Percentiles rank a stretch among this genome's conserved stretches.
Conservation (phyloP, 2,797 vertebrate genomes). For the Melanotaenia parkinsoni region DNA sequence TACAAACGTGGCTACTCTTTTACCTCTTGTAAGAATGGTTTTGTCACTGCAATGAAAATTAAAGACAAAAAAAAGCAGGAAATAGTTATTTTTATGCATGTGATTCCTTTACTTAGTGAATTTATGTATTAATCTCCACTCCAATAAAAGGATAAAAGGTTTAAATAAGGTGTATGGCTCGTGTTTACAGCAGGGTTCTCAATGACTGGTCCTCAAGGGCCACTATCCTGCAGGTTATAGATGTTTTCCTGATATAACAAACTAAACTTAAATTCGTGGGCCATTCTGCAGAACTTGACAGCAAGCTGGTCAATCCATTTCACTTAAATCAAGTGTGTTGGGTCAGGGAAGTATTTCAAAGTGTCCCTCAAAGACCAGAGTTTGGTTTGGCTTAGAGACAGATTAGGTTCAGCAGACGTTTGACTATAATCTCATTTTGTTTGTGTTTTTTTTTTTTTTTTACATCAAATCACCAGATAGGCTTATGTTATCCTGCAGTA, state of each 20-base stretch:
- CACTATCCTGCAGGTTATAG: too few relatives aligned
- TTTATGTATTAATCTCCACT: background rate
- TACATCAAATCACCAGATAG: background rate
- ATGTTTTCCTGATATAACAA: too few relatives aligned
- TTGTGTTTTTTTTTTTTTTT: background rate
- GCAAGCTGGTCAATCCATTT: background rate
- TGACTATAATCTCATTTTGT: background rate
- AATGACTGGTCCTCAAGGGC: too few relatives aligned
- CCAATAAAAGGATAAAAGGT: background rate
- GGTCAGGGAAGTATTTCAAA: too few relatives aligned
- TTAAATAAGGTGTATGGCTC: too few relatives aligned
- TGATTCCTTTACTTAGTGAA: slow-evolving; percentile 25
- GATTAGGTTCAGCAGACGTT: background rate
- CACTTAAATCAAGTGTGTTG: background rate
- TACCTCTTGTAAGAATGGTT: slow-evolving; percentile 7
- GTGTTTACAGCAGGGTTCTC: too few relatives aligned
- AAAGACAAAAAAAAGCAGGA: slow-evolving; percentile 6
- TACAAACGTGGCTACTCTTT: background rate
- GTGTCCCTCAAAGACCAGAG: too few relatives aligned
- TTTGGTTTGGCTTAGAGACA: background rate
- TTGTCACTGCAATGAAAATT: slow-evolving; percentile 20
- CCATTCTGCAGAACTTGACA: too few relatives aligned
- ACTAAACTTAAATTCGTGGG: too few relatives aligned
- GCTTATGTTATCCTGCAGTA: background rate
- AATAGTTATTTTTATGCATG: background rate